These are phyloP conservation scores for Lomographa bimaculata DNA, from an alignment of 2,888 invertebrate genomes.

Conservation along the genomic window DNA sequence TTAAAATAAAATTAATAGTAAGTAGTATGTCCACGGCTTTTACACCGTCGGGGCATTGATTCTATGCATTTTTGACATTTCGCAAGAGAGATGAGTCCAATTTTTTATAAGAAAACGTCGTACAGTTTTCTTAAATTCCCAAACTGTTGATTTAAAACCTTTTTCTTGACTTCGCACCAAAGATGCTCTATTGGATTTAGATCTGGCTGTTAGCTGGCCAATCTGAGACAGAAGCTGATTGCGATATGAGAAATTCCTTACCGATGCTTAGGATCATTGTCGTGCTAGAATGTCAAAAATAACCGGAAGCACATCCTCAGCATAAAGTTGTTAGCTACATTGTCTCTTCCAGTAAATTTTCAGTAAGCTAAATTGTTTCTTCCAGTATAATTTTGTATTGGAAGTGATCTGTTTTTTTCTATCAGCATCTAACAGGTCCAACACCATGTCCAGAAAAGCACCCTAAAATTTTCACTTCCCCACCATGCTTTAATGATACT, in stretches of 20 bases:
- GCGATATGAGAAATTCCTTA: no score
- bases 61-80: slow-evolving; percentile 10
- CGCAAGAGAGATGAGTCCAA: slow-evolving; percentile 10
- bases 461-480: not conserved
- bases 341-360: no score
- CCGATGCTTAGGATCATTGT: not conserved
- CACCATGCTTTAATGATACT: not conserved
- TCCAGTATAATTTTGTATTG: not conserved
- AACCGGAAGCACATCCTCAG: not conserved
- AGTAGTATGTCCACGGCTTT: slow-evolving; percentile 2
- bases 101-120: slow-evolving; percentile 7
- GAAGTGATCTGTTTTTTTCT: no score
- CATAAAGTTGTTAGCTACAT: no score
- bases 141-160: slow-evolving; percentile 9
- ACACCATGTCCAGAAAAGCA: not conserved
- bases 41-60: not conserved
- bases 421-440: no score
- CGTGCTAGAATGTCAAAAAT: not conserved
- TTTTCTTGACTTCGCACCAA: slow-evolving; percentile 4
- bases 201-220: not conserved
- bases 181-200: slow-evolving; percentile 5
- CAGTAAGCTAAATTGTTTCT: not conserved
- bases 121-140: slow-evolving; percentile 8
- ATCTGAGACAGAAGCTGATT: not conserved
- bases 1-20: not conserved